phyloP scores from a whole-genome alignment of 1,140 invertebrate species.

The Cryptotermes secundus region DNA sequence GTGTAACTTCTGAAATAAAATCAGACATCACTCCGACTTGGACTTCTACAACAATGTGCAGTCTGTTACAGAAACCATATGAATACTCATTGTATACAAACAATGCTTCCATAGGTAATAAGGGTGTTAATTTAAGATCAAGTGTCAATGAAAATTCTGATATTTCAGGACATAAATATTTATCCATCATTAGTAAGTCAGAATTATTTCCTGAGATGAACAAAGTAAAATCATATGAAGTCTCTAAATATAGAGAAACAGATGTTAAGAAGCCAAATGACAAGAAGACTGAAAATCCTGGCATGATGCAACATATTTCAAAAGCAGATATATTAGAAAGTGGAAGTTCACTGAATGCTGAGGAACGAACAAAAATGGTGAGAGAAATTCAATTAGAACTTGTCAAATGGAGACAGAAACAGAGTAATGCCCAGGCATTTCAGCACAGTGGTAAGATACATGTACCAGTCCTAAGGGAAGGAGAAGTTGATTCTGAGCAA shows the following conservation, averaged over 20 bases:
- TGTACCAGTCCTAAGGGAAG: not conserved
- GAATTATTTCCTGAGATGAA: not conserved
- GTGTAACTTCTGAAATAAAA: not conserved
- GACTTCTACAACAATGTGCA: not conserved
- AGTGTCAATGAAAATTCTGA: not conserved
- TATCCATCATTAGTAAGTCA: not conserved
- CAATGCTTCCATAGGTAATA: not conserved
- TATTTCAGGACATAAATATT: not conserved
- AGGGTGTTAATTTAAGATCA: not conserved
- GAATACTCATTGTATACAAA: not conserved
- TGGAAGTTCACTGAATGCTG: not conserved
- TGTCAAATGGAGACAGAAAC: not conserved
- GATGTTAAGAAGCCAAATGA: not conserved
- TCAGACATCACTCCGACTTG: not conserved
- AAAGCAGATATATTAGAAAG: not conserved
- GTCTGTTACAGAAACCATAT: not conserved
- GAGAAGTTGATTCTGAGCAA: not conserved
- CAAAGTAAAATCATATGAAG: not conserved
- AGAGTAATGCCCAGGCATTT: not conserved
- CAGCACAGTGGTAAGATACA: not conserved
- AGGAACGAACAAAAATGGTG: not conserved
- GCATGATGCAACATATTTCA: not conserved
- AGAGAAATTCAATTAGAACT: not conserved
- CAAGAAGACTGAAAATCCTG: not conserved
- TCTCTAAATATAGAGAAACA: not conserved